These are phyloP conservation scores for Neria commutata DNA, from an alignment of 2,888 invertebrate genomes.

Conservation along the genomic window DNA sequence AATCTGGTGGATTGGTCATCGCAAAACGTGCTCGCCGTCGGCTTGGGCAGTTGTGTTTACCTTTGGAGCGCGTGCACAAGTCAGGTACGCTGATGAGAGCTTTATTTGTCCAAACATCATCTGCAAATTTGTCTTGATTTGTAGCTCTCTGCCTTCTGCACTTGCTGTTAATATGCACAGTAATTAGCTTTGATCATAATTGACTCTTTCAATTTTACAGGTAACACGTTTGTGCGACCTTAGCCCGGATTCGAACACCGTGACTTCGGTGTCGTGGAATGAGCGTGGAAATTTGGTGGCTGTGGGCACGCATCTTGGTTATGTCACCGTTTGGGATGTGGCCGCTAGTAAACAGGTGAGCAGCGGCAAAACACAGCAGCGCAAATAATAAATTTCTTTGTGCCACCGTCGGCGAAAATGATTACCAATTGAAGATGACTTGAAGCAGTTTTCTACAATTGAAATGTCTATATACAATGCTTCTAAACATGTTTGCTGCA, in stretches of 20 bases:
- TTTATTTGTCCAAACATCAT: neutral
- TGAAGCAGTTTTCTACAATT: too few species aligned
- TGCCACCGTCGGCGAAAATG: too few species aligned
- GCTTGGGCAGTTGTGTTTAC: slow-evolving; percentile 96
- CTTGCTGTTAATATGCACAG: neutral
- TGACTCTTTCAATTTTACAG: too few species aligned
- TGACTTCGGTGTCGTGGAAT: slow-evolving; percentile 99
- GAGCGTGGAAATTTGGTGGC: slow-evolving; percentile 96
- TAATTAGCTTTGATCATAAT: slow-evolving; percentile 22
- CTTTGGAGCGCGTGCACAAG: slow-evolving; percentile 99
- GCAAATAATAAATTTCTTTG: too few species aligned
- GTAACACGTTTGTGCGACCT: slow-evolving; percentile 96
- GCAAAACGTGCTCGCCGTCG: slow-evolving; percentile 97
- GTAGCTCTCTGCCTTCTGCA: neutral
- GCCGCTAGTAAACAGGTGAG: slow-evolving; percentile 84
- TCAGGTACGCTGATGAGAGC: slow-evolving; percentile 69
- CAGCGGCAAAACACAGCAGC: too few species aligned
- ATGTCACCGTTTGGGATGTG: slow-evolving; percentile 98
- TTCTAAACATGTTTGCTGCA: too few species aligned
- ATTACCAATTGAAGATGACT: too few species aligned
- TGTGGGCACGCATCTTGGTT: slow-evolving; percentile 96
- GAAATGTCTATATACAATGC: too few species aligned
- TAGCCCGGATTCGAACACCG: slow-evolving; percentile 89
- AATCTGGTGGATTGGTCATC: slow-evolving; percentile 99
- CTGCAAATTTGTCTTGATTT: neutral